Evolutionary conservation across 1,140 invertebrate genomes (phyloP), one percentile per base, ranked within the genome.

Genomic region (Plectus sambesii): DNA sequence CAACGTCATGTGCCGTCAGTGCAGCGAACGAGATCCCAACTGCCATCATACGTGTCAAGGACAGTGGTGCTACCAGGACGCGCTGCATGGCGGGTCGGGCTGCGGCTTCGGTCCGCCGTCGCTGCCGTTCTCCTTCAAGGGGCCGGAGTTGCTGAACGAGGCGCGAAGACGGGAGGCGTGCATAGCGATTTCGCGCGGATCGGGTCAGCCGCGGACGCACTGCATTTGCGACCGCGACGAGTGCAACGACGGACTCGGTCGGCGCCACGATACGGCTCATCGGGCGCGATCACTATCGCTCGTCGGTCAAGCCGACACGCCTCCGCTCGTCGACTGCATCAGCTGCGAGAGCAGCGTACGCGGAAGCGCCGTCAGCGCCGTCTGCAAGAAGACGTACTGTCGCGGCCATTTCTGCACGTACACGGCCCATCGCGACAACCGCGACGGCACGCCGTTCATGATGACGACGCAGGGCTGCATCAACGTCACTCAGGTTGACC

Each of bases 101-200:
- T 66, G 63, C 42, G 62, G 62, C n/a, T 65, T 51, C 23, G 62
- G 62, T 8, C 63, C 63, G 12, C 63, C 63, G 6, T 62, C 61
- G 6, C 47, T 66, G 12, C 63, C 63, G 6, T 66, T 52, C 38
- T 63, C 62, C 25, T 66, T 63, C 42, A 53, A 61, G 39, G 54
- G 53, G 0, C 47, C 53, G n/a, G 58, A 66, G 33, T 19, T 66
- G 0, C 47, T 66, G 20, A 43, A 37, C 35, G 43, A 50, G n/a
- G n/a, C n/a, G n/a, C n/a, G n/a, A n/a, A n/a, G n/a, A n/a, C n/a
- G n/a, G n/a, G n/a, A n/a, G n/a, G n/a, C n/a, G n/a, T n/a, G n/a
- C 17, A 63, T 58, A 1, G 20, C 66, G 20, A 59, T 43, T 30
- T 38, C 58, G 49, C 59, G 62, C 30, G 60, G 51, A 8, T 35